Base-by-base conservation (phyloP, 2,797 vertebrate genomes). In the Paguma larvata region DNA sequence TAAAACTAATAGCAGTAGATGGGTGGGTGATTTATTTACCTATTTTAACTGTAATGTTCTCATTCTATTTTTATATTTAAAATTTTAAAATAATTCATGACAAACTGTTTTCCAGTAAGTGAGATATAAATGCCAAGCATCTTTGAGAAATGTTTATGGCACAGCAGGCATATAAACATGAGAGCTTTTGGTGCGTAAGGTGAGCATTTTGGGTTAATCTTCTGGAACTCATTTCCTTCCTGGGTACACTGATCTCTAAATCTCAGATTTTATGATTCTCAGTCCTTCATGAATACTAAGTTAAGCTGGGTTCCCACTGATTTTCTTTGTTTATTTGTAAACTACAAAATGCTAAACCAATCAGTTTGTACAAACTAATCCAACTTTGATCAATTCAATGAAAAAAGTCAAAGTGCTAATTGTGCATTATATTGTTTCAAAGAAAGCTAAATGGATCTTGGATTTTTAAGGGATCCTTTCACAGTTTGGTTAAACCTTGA, bases 351-450 rank as follows among this genome's bases (percentile, higher is more conserved):
- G 88, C 68, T 79, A 96, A 94, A 86, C 56, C 59, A 83, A 94
- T 89, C 93, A 79, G 30, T 92, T 94, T 95, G 92, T 68, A 97
- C 85, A 95, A 88, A 73, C 67, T 46, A 59, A 95, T 94, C 48
- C 80, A 95, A 96, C 32, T 38, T 38, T 67, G 41, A 96, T 95
- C 48, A 92, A 95, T 96, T 97, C 53, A 85, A 51, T 65, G 53
- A 91, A 89, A 95, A 95, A 85, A 88, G 15, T 67, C 79, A 73
- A 82, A 91, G 73, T 95, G 72, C 78, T 95, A 92, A 92, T 96
- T 96, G 72, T 94, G 67, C 27, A 70, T 94, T 92, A 85, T 83
- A 96, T 67, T 91, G 48, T 89, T 63, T 80, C 48, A 75, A 92
- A 92, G 92, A 87, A 78, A 94, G 32, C 68, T 83, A 94, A 95